Evolutionary conservation across 2,113 vertebrate species (phyloP).

Genomic region (Nothobranchius kuhntae): DNA sequence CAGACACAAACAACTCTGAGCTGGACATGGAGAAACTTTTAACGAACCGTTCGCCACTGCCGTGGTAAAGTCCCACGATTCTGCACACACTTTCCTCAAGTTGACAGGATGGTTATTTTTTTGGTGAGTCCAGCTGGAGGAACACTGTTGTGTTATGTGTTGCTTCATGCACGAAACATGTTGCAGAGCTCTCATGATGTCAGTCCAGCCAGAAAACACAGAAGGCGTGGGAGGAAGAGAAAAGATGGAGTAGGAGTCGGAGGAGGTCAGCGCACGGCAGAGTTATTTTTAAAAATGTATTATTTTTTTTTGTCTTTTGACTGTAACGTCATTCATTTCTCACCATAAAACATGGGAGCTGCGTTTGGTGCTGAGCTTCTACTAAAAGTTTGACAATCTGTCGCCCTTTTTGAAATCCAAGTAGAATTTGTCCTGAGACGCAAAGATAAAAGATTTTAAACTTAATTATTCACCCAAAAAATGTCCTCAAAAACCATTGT

Average conservation of each 20-base stretch:
- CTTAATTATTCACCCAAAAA: no score
- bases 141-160: slow-evolving; percentile 10
- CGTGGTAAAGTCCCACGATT: slow-evolving; percentile 7
- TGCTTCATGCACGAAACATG: slow-evolving; percentile 27
- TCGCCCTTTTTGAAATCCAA: no score
- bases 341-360: not conserved
- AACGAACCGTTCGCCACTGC: slow-evolving; percentile 31
- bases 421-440: no score
- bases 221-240: slow-evolving; percentile 21
- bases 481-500: not conserved
- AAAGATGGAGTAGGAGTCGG: slow-evolving; percentile 14
- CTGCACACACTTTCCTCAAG: slow-evolving; percentile 17
- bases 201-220: slow-evolving; percentile 42
- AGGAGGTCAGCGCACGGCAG: slow-evolving; percentile 4
- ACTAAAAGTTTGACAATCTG: no score
- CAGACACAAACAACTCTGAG: slow-evolving; percentile 4
- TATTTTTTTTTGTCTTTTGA: not conserved
- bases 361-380: not conserved
- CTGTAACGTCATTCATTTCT: not conserved
- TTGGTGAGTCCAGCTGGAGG: slow-evolving; percentile 33
- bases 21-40: slow-evolving; percentile 12
- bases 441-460: no score
- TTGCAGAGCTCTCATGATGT: slow-evolving; percentile 41
- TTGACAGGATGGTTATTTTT: slow-evolving; percentile 49
- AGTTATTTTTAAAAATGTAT: not conserved